Conservation (phyloP, 2,888 invertebrate genomes). For the Parnassius mnemosyne region DNA sequence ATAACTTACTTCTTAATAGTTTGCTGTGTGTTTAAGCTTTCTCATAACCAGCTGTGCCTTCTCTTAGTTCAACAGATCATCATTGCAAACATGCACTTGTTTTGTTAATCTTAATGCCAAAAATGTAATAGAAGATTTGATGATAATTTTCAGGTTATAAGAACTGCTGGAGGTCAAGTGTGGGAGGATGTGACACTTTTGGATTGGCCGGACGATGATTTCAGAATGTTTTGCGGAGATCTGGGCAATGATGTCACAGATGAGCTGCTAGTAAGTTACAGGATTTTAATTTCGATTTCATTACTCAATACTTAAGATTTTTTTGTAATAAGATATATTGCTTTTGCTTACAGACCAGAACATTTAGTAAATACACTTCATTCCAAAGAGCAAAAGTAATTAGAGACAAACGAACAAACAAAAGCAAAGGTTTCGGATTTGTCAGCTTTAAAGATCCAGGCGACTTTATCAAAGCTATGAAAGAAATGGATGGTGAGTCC, state of each 20-base stretch:
- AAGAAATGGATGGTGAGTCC: conserved; percentile 97
- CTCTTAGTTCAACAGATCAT: no score
- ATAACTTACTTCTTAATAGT: no score
- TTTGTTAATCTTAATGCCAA: no score
- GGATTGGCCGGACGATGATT: conserved; percentile 99
- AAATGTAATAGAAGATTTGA: background rate
- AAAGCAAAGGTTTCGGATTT: conserved; percentile 99
- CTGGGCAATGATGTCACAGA: conserved; percentile 99
- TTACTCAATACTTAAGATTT: background rate
- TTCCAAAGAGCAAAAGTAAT: conserved; percentile 97
- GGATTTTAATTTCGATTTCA: no score
- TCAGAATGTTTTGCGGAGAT: conserved; percentile 99
- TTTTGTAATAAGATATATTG: conserved; percentile 16
- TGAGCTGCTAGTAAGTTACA: conserved; percentile 86
- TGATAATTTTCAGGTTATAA: conserved; percentile 81
- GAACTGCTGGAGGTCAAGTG: conserved; percentile 95
- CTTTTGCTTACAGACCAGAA: conserved; percentile 82
- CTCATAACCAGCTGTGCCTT: no score
- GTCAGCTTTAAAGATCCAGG: conserved; percentile 98
- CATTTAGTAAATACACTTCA: conserved; percentile 96
- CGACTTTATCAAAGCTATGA: conserved; percentile 98
- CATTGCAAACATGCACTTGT: no score
- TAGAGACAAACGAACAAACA: conserved; percentile 97
- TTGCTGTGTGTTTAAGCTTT: no score
- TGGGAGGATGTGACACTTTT: conserved; percentile 97